Evolutionary conservation across 2,888 invertebrate species (phyloP).

Genomic region (Drosophila paranaensis): DNA sequence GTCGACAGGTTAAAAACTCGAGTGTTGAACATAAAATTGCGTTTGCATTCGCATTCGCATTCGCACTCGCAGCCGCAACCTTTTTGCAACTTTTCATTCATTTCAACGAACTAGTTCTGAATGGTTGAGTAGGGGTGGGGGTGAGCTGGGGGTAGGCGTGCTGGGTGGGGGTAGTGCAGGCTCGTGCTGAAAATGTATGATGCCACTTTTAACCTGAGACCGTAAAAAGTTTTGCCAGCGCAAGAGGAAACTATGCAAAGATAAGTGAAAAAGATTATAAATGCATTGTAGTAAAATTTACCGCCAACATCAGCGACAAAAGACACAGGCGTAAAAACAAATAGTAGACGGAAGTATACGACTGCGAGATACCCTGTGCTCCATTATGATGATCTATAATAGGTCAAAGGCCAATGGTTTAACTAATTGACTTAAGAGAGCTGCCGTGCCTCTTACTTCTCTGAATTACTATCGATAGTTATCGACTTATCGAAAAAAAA

Average conservation of each 20-base stretch:
- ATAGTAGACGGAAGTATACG: background rate
- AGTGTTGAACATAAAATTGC: conserved; percentile 54
- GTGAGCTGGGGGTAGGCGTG: background rate
- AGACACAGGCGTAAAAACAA: conserved; percentile 12
- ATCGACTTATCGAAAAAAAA: background rate
- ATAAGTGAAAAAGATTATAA: conserved; percentile 79
- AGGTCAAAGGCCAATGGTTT: too few species aligned
- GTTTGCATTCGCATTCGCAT: conserved; percentile 37
- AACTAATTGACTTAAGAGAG: too few species aligned
- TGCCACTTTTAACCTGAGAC: conserved; percentile 72
- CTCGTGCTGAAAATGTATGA: conserved; percentile 56
- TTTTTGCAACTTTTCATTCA: conserved; percentile 56
- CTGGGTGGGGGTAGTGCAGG: background rate
- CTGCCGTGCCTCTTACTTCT: too few species aligned
- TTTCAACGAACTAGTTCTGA: conserved; percentile 20
- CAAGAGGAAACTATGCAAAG: conserved; percentile 70
- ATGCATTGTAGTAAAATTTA: conserved; percentile 78
- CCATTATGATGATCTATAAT: background rate
- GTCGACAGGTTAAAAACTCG: conserved; percentile 62
- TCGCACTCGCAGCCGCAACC: conserved; percentile 26
- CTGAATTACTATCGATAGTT: background rate
- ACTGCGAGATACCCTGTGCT: background rate
- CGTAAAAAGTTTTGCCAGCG: conserved; percentile 58
- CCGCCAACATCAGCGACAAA: conserved; percentile 65
- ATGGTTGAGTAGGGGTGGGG: background rate